Base-by-base conservation (phyloP, 2,797 vertebrate species). In the Coluber constrictor region DNA sequence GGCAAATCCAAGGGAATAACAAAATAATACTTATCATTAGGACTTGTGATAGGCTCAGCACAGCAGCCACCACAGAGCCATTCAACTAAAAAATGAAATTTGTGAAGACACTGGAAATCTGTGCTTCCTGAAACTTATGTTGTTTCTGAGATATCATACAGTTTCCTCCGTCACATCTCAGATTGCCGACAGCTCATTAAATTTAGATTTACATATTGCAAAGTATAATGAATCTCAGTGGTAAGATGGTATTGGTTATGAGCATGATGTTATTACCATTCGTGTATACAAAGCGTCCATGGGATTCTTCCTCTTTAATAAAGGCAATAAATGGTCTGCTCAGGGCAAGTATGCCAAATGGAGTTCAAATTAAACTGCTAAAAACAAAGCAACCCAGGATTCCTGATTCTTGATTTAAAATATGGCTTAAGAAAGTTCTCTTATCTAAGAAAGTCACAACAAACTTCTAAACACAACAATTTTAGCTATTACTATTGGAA, bases 1-100 rank as follows among this genome's bases (percentile, higher is more conserved):
- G 91, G 93, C 88, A 92, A 89, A 57, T 94, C 74, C 88, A 87
- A 94, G 23, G 83, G 60, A 90, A 92, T 57, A 74, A 37, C 91
- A 92, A 94, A 87, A 91, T 91, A 91, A 54, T 86, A 66, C 59
- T 89, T 83, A 66, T 86, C 74, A 89, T 86, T 86, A 66, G 70
- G 51, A 57, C 89, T 70, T 66, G 59, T n/a, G 59, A 91, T 86
- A 66, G 27, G 89, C 59, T 93, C 59, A 27, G 87, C 87, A 93
- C 87, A 91, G 70, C 87, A 93, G 90, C 59, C 57, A 89, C 74
- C 32, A 74, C 37, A 79, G 29, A 88, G 86, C 60, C 89, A 90
- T 90, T 93, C 89, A 86, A 20, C 66, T 89, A 79, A 89, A 43
- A 93, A 93, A 89, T 86, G 87, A 89, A 91, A 91, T 66, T 90